phyloP scores from a whole-genome alignment of 2,888 invertebrate genomes.

The Lithophane ornitopus region DNA sequence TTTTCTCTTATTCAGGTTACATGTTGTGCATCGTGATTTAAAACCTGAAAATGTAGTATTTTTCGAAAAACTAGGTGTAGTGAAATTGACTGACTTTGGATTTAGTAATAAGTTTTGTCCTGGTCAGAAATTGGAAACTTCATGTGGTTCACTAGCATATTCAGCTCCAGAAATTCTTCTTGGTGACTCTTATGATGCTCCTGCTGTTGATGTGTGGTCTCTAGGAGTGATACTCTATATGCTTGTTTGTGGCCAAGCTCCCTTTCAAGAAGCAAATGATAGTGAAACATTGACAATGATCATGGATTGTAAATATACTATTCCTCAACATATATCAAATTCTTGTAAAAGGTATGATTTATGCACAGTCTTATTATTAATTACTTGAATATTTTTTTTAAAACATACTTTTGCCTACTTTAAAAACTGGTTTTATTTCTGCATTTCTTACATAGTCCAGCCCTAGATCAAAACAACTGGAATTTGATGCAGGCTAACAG shows the following conservation, averaged over 20 bases:
- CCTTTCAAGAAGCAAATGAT: constrained; percentile 99
- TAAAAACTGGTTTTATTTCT: background rate
- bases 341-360: constrained; percentile 94
- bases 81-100: constrained; percentile 99
- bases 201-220: constrained; percentile 99
- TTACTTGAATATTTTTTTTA: background rate
- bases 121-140: constrained; percentile 99
- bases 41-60: constrained; percentile 99
- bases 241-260: constrained; percentile 99
- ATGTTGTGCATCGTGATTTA: constrained; percentile 95
- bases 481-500: background rate
- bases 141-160: constrained; percentile 99
- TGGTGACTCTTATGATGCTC: constrained; percentile 99
- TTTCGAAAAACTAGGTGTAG: constrained; percentile 98
- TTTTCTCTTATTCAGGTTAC: constrained; percentile 85
- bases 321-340: constrained; percentile 96
- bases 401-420: background rate
- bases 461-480: background rate
- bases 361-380: background rate
- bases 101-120: constrained; percentile 99
- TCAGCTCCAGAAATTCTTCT: constrained; percentile 99
- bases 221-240: constrained; percentile 99
- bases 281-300: constrained; percentile 99
- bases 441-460: background rate
- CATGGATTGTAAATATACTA: constrained; percentile 99